These are phyloP conservation scores for Actinopyga echinites DNA, from an alignment of 53 echinoderm and acorn worm species.

Conservation along the genomic window DNA sequence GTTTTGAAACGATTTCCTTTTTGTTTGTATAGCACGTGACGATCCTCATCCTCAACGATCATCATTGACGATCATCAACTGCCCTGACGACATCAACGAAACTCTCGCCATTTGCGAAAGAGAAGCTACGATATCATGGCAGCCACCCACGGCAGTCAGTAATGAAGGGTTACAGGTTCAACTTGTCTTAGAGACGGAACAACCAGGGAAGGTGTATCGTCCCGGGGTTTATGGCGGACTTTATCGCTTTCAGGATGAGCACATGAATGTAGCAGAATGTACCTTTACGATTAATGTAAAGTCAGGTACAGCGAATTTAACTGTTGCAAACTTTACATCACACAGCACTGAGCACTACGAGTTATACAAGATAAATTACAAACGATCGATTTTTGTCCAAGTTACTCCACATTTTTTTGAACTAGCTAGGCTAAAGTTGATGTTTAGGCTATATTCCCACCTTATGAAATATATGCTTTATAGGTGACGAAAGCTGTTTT, in stretches of 20 bases:
- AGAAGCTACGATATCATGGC: not conserved
- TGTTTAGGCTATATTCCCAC: too few relatives aligned
- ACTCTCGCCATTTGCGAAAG: slow-evolving; percentile 5
- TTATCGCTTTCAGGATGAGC: slow-evolving; percentile 13
- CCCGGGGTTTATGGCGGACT: not conserved
- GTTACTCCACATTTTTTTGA: too few relatives aligned
- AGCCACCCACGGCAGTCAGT: slow-evolving; percentile 6
- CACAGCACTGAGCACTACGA: too few relatives aligned
- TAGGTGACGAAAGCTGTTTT: too few relatives aligned
- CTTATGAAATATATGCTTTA: too few relatives aligned
- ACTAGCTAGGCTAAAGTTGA: too few relatives aligned
- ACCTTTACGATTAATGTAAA: not conserved
- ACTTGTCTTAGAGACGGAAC: not conserved
- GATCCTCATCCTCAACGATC: too few relatives aligned
- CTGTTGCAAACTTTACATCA: too few relatives aligned
- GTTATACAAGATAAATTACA: too few relatives aligned
- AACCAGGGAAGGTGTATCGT: not conserved
- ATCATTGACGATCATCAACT: slow-evolving; percentile 3
- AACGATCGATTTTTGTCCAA: too few relatives aligned
- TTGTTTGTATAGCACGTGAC: too few relatives aligned
- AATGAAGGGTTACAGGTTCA: not conserved
- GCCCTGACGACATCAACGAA: slow-evolving; percentile 6
- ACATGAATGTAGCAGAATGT: slow-evolving; percentile 5
- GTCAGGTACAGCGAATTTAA: not conserved
- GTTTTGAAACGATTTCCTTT: not conserved